Base-by-base conservation (phyloP, 2,888 invertebrate species). In the Netelia virgata region DNA sequence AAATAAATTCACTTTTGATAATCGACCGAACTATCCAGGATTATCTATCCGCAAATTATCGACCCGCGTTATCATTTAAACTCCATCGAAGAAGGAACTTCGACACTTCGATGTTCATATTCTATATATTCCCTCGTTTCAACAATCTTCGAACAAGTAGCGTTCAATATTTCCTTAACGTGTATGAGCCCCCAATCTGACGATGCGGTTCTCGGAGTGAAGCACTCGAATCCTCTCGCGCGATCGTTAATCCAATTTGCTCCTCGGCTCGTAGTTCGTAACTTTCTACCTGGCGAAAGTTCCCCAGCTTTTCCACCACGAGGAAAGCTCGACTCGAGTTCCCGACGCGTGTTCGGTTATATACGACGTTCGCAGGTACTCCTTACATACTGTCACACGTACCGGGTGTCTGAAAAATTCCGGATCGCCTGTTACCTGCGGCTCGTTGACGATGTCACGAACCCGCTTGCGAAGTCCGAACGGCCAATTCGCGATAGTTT, bases 211-310 rank as follows among this genome's bases (percentile, higher is more conserved):
- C 68, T 14, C 41, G 43, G 61, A 69, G 50, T 43, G 68, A 69
- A 73, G 53, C 66, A 68, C 66, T 73, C 68, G 66, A 57, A 53
- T 47, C n/a, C 61, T 64, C 53, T 43, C 75, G 41, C 66, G 28
- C 18, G 64, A 70, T 85, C 83, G 83, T 86, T 88, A 85, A 88
- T 86, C 79, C 85, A 87, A 85, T 89, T 88, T 86, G 82, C 70
- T 81, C 57, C 59, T 50, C 75, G 63, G 74, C 18, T 16, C 14
- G 55, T 16, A 78, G 59, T 57, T 55, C 5, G 47, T 8, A 68
- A 68, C 28, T 59, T 77, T 20, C 64, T 50, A n/a, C 28, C 47
- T 47, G 14, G 47, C 14, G 47, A 47, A 47, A 47, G 47, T 47
- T 47, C 14, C 6, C 11, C 3, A 47, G 14, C 14, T 47, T 10